Conservation (phyloP, 2,888 invertebrate species). For the Nymphalis polychloros region DNA sequence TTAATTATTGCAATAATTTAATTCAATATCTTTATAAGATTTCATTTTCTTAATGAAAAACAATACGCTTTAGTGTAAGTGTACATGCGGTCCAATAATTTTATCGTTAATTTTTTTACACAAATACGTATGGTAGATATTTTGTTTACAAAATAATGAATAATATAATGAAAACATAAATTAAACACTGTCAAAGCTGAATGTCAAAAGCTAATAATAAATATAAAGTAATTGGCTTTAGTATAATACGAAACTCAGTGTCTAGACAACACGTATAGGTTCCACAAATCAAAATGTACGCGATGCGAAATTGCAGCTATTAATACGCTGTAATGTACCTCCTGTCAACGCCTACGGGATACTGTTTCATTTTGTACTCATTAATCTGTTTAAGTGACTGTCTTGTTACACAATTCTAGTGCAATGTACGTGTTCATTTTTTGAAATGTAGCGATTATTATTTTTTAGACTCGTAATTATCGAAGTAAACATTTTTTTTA, state of each 20-base stretch:
- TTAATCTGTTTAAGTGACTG: slow-evolving; percentile 20
- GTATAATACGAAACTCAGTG: slow-evolving; percentile 14
- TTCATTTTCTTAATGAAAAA: too few species aligned
- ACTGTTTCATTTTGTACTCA: slow-evolving; percentile 18
- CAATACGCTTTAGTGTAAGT: too few species aligned
- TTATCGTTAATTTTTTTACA: too few species aligned
- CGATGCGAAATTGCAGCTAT: slow-evolving; percentile 27
- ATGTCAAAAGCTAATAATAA: not conserved
- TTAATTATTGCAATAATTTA: too few species aligned
- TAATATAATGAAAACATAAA: not conserved
- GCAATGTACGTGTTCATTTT: not conserved
- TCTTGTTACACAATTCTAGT: slow-evolving; percentile 25
- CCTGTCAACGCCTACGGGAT: slow-evolving; percentile 25
- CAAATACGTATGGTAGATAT: not conserved
- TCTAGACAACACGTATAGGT: slow-evolving; percentile 24
- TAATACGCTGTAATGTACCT: slow-evolving; percentile 24
- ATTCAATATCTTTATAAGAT: too few species aligned
- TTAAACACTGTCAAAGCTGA: not conserved
- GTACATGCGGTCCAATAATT: too few species aligned
- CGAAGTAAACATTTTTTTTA: too few species aligned
- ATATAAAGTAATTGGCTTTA: slow-evolving; percentile 16
- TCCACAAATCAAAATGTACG: slow-evolving; percentile 27
- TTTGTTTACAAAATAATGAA: not conserved
- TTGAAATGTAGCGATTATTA: not conserved
- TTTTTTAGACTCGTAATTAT: too few species aligned